Percentiles rank a stretch among this genome's conserved stretches.
Conservation (phyloP, 2,888 invertebrate genomes). For the Dimorphilus gyrociliatus region DNA sequence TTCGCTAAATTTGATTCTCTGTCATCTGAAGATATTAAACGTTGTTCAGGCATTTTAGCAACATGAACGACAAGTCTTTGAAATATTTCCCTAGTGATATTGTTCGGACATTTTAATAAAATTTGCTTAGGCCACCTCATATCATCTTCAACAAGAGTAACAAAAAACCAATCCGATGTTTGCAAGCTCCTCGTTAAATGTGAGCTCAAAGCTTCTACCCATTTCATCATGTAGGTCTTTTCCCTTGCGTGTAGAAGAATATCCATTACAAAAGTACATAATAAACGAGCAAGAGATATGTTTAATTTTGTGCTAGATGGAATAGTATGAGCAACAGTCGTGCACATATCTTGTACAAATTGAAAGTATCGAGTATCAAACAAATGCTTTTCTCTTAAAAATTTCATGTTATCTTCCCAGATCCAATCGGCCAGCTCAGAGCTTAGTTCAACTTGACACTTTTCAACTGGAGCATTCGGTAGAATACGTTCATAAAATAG, state of each 20-base stretch:
- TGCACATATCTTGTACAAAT: slow-evolving; percentile 45
- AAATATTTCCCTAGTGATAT: slow-evolving; percentile 87
- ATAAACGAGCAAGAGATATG: too few species aligned
- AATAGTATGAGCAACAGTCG: too few species aligned
- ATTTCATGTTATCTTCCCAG: slow-evolving; percentile 91
- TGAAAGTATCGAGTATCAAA: slow-evolving; percentile 89
- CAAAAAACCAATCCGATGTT: slow-evolving; percentile 60
- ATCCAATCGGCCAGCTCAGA: slow-evolving; percentile 82
- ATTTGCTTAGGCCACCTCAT: slow-evolving; percentile 95
- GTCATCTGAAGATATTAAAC: too few species aligned
- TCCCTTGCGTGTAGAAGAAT: slow-evolving; percentile 93
- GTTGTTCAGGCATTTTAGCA: too few species aligned
- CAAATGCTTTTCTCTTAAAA: slow-evolving; percentile 81
- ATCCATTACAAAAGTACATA: slow-evolving; percentile 65
- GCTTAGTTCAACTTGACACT: slow-evolving; percentile 46
- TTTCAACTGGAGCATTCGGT: slow-evolving; percentile 11
- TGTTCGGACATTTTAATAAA: slow-evolving; percentile 84
- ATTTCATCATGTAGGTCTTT: too few species aligned
- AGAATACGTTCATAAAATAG: slow-evolving; percentile 66
- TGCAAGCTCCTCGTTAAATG: too few species aligned
- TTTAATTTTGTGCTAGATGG: too few species aligned
- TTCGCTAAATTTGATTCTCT: too few species aligned
- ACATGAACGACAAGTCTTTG: slow-evolving; percentile 85
- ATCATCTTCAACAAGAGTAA: slow-evolving; percentile 77
- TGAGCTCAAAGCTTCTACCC: too few species aligned